These are phyloP conservation scores for Euphonia xanthogaster DNA, from an alignment of 2,797 vertebrate species.

Conservation along the genomic window DNA sequence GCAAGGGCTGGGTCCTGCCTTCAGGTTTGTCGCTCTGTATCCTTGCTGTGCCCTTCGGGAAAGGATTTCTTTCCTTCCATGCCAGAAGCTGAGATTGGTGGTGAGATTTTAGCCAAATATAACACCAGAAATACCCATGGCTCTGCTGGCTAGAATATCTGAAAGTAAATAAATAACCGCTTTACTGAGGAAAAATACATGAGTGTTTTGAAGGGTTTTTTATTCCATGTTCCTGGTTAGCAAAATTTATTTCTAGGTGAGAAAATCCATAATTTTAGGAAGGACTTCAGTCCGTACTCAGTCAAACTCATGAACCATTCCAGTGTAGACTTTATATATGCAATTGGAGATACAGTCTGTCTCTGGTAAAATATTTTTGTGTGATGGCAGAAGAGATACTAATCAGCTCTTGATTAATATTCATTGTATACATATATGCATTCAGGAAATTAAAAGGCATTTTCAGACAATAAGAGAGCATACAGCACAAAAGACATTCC, in stretches of 20 bases:
- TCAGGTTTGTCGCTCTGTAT: neutral
- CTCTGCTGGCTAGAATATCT: neutral
- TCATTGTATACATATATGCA: constrained; percentile 50
- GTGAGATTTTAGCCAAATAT: neutral
- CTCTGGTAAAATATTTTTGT: constrained; percentile 40
- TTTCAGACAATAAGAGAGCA: constrained; percentile 40
- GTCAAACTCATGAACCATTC: neutral
- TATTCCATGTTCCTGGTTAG: neutral
- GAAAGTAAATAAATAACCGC: neutral
- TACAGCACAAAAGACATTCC: neutral
- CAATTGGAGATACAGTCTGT: constrained; percentile 10
- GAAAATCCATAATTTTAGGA: neutral
- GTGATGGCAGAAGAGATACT: constrained; percentile 40
- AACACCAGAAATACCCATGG: neutral
- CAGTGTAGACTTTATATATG: neutral
- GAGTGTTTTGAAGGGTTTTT: neutral
- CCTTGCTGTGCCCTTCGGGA: neutral
- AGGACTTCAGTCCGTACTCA: neutral
- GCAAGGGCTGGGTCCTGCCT: neutral
- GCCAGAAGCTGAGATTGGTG: neutral
- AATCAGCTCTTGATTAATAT: constrained; percentile 64
- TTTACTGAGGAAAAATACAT: neutral
- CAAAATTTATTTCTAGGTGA: neutral
- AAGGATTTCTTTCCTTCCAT: neutral
- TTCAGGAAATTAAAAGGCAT: constrained; percentile 47